These are phyloP conservation scores for Hoplodrina blanda DNA, from an alignment of 2,888 invertebrate genomes.

Conservation along the genomic window DNA sequence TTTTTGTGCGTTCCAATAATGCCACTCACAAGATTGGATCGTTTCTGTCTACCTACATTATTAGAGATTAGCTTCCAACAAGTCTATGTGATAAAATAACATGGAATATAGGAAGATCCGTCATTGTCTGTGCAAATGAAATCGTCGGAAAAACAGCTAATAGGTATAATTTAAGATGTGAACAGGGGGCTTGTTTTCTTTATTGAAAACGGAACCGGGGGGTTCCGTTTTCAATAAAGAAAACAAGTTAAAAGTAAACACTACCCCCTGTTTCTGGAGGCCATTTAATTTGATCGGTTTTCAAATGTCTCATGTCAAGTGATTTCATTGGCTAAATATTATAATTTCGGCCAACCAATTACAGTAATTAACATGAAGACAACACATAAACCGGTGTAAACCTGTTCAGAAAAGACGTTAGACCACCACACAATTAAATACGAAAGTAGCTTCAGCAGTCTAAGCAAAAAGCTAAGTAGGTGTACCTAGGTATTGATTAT, in stretches of 20 bases:
- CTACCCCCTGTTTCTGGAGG: not conserved
- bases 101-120: not conserved
- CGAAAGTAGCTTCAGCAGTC: not conserved
- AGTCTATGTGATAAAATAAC: not conserved
- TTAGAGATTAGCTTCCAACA: slow-evolving; percentile 4
- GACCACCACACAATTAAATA: not conserved
- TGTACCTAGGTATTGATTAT: slow-evolving; percentile 33
- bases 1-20: slow-evolving; percentile 3
- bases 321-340: not conserved
- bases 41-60: slow-evolving; percentile 10
- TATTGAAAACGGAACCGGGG: no score
- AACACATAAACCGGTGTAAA: not conserved
- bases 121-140: not conserved
- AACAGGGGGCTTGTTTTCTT: no score
- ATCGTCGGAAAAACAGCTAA: not conserved
- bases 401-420: not conserved
- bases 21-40: not conserved
- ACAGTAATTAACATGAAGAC: not conserved
- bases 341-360: not conserved
- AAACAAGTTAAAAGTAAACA: not conserved
- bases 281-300: not conserved
- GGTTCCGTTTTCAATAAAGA: not conserved
- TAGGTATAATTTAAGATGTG: no score
- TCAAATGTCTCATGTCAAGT: not conserved
- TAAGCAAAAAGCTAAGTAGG: slow-evolving; percentile 26